These are phyloP conservation scores for Hypomecis punctinalis DNA, from an alignment of 2,888 invertebrate species.

Conservation along the genomic window DNA sequence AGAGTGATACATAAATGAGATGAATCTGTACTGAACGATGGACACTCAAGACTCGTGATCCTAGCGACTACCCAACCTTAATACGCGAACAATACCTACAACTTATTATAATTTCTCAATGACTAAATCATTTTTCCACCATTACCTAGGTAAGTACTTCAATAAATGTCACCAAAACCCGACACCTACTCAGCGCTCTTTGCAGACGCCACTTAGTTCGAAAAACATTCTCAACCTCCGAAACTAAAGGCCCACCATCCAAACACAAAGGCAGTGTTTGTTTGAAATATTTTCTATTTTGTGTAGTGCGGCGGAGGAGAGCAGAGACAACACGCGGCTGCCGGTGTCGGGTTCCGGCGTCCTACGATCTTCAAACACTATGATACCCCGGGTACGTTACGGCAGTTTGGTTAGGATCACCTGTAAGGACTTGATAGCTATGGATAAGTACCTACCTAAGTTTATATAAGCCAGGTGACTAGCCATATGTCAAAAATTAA, in stretches of 20 bases:
- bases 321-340: constrained; percentile 67
- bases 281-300: constrained; percentile 49
- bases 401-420: constrained; percentile 21
- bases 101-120: no score
- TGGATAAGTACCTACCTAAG: background rate
- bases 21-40: no score
- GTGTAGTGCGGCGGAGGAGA: constrained; percentile 56
- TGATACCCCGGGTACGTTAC: constrained; percentile 28
- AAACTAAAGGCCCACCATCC: constrained; percentile 39
- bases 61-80: no score
- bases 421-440: constrained; percentile 3
- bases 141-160: no score
- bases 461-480: no score
- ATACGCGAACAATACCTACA: no score
- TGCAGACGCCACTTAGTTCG: constrained; percentile 32
- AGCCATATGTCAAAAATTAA: no score
- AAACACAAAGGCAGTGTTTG: constrained; percentile 41
- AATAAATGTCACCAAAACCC: background rate
- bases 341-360: constrained; percentile 61
- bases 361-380: constrained; percentile 50
- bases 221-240: constrained; percentile 43
- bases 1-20: no score
- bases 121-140: no score
- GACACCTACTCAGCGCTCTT: background rate
- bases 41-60: no score